phyloP scores from a whole-genome alignment of 2,113 vertebrate genomes.

The Carollia perspicillata region DNA sequence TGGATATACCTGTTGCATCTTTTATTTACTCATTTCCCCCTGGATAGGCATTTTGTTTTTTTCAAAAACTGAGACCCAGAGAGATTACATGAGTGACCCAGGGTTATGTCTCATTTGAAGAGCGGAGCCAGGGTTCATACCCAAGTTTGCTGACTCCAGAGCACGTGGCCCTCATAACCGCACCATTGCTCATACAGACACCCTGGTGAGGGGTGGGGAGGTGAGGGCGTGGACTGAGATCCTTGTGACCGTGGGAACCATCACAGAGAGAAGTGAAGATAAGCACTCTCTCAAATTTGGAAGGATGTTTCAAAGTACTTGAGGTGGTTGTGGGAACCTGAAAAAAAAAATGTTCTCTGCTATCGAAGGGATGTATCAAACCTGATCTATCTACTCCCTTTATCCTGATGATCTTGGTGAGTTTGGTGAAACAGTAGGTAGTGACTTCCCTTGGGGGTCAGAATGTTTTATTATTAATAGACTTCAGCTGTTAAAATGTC shows the following conservation, averaged over 20 bases:
- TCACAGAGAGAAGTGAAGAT: not conserved
- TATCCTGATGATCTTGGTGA: not conserved
- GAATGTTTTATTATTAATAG: not conserved
- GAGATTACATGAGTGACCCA: not conserved
- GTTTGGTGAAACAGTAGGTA: not conserved
- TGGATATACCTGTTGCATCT: not conserved
- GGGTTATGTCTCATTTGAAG: not conserved
- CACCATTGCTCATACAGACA: not conserved
- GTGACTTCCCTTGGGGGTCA: not conserved
- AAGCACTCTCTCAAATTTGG: not conserved
- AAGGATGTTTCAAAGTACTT: not conserved
- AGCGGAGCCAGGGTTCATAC: not conserved
- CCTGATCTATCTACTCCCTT: not conserved
- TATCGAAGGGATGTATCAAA: not conserved
- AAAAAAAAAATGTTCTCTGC: not conserved
- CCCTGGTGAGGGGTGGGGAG: not conserved
- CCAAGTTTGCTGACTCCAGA: not conserved
- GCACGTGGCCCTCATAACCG: not conserved
- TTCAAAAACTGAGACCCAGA: not conserved
- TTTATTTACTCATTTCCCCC: not conserved
- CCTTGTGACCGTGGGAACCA: not conserved
- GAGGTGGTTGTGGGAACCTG: not conserved
- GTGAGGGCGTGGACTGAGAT: not conserved
- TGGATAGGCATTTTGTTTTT: not conserved
- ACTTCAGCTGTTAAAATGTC: not conserved